Evolutionary conservation across 2,113 vertebrate genomes (phyloP), one percentile per base, ranked within the genome.

Genomic region (Caretta caretta): DNA sequence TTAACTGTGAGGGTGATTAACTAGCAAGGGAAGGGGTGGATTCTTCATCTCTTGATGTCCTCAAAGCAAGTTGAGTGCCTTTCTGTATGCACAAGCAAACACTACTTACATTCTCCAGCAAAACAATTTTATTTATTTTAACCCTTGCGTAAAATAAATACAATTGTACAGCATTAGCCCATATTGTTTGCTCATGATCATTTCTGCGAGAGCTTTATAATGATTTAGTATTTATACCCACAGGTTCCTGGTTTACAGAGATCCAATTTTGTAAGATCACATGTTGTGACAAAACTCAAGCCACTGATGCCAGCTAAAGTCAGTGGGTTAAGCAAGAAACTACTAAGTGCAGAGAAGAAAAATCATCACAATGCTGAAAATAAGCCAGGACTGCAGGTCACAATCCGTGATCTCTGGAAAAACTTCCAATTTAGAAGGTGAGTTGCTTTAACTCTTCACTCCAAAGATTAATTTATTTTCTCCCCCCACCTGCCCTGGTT

Each of bases 361-460:
- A 87, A 86, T 5, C 87, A 93, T 27, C 85, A 87, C 48, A 98
- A 99, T 79, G 97, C 98, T 2, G 99, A 99, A 98, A 99, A 99
- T 98, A 98, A 90, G n/a, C 97, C 98, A 1, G 98, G 94, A 8
- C 86, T 99, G 50, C 99, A 99, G 95, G 94, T 97, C 48, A 99
- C 99, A 83, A 99, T 99, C 98, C 99, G 97, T 62, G 98, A 99
- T 75, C 98, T 99, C 6, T 99, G 99, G 99, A 99, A 98, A 92
- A 99, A 98, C 94, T 99, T 99, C 94, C 98, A 98, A 5, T 99
- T 99, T 97, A 99, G 98, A 97, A 99, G 98, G 99, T 99, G 86
- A 96, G 98, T 97, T 89, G 9, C 24, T 95, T 92, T 84, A 50
- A 59, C 10, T 2, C 25, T 62, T 72, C 89, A 29, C 6, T 83